phyloP scores from a whole-genome alignment of 92 coral and sea anemone species.

The Micromussa lordhowensis region DNA sequence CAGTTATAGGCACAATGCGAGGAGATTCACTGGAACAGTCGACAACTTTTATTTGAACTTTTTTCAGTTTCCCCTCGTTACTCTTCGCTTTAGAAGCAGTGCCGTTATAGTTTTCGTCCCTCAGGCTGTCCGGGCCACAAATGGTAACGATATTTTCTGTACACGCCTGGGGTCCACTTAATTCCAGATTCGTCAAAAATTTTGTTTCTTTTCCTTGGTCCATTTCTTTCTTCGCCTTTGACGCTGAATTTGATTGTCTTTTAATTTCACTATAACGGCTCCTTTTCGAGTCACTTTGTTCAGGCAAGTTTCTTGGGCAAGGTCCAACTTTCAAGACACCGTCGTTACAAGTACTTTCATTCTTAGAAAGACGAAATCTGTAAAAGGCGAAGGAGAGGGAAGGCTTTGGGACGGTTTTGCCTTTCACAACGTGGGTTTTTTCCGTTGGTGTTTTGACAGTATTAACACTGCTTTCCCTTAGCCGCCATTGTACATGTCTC shows the following conservation, averaged over 20 bases:
- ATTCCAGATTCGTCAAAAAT: background rate
- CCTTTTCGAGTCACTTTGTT: slow-evolving; percentile 12
- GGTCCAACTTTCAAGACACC: slow-evolving; percentile 80
- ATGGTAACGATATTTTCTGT: background rate
- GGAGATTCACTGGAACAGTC: slow-evolving; percentile 14
- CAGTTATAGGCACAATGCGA: slow-evolving; percentile 1
- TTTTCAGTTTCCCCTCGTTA: slow-evolving; percentile 24
- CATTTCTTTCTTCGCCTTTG: background rate
- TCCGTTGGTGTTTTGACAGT: slow-evolving; percentile 20
- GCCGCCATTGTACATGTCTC: slow-evolving; percentile 53
- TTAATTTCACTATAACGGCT: background rate
- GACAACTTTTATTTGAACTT: slow-evolving; percentile 28
- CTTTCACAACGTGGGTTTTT: slow-evolving; percentile 5
- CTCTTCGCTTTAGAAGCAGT: background rate
- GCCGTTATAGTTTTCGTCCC: background rate
- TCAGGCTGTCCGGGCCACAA: background rate
- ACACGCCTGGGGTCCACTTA: background rate
- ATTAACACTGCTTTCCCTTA: slow-evolving; percentile 25
- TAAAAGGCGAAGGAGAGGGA: slow-evolving; percentile 44
- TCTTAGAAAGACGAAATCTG: slow-evolving; percentile 56
- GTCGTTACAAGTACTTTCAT: slow-evolving; percentile 8
- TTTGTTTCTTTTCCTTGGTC: slow-evolving; percentile 21
- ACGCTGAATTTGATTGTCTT: background rate
- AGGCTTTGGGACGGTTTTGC: slow-evolving; percentile 14
- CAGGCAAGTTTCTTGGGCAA: slow-evolving; percentile 41